These are phyloP conservation scores for Tachysurus vachellii DNA, from an alignment of 2,113 vertebrate species.

Conservation along the genomic window DNA sequence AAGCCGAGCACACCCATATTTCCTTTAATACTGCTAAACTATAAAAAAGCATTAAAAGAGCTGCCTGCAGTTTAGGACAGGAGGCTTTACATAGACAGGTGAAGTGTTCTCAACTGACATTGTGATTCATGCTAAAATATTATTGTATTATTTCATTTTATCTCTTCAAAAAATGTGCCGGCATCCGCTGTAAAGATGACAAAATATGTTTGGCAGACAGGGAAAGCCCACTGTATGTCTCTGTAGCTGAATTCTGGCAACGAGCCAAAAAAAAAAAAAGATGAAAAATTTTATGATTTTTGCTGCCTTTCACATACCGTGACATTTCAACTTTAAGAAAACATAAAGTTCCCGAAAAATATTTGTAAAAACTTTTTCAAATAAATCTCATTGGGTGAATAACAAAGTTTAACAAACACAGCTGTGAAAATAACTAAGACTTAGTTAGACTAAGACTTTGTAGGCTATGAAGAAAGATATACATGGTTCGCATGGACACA, in stretches of 20 bases:
- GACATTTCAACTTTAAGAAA: neutral
- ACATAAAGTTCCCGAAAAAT: neutral
- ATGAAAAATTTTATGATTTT: neutral
- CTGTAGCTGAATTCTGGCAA: neutral
- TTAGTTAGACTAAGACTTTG: no score
- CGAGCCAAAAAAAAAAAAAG: neutral
- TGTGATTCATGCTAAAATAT: neutral
- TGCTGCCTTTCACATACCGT: neutral
- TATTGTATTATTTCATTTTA: neutral
- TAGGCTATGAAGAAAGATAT: neutral
- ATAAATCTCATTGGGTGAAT: neutral
- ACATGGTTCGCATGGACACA: neutral
- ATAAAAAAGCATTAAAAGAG: neutral
- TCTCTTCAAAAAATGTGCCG: neutral
- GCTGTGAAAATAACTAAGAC: neutral
- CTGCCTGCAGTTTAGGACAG: neutral
- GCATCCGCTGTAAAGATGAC: neutral
- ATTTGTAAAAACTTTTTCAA: neutral
- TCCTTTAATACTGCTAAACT: neutral
- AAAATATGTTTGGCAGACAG: neutral
- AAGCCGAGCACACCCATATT: neutral
- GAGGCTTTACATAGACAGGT: neutral
- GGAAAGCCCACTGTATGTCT: neutral
- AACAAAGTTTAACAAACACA: neutral
- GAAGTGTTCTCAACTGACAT: slow-evolving; percentile 1